Conservation (phyloP, 1,140 invertebrate genomes). For the Macrosteles quadrilineatus region DNA sequence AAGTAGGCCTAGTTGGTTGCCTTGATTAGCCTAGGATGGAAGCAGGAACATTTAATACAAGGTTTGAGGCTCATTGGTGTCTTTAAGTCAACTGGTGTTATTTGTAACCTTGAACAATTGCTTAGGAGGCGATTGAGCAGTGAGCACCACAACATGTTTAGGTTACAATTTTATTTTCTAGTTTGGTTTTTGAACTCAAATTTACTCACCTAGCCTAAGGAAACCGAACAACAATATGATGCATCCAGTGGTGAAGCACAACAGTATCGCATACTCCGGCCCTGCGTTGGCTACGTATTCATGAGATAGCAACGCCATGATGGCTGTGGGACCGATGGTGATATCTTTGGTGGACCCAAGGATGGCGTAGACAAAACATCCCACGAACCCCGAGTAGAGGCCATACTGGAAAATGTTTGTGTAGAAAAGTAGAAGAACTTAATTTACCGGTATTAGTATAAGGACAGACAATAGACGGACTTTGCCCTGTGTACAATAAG, state of each 20-base stretch:
- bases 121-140: too few species aligned
- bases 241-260: conserved; percentile 71
- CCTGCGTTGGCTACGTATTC: conserved; percentile 45
- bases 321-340: conserved; percentile 78
- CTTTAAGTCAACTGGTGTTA: too few species aligned
- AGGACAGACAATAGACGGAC: not conserved
- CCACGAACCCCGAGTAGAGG: conserved; percentile 80
- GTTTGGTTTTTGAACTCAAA: not conserved
- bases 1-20: too few species aligned
- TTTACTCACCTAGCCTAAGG: conserved; percentile 61
- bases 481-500: not conserved
- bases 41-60: too few species aligned
- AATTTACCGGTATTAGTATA: not conserved
- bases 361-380: conserved; percentile 78
- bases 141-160: too few species aligned
- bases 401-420: conserved; percentile 66
- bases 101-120: too few species aligned
- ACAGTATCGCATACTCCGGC: conserved; percentile 67
- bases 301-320: conserved; percentile 69
- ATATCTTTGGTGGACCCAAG: conserved; percentile 83
- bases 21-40: too few species aligned
- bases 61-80: too few species aligned
- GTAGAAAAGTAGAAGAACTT: not conserved
- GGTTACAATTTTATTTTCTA: too few species aligned
- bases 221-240: conserved; percentile 69